Conservation (phyloP, 2,888 invertebrate genomes). For the Rotaria sp. region DNA sequence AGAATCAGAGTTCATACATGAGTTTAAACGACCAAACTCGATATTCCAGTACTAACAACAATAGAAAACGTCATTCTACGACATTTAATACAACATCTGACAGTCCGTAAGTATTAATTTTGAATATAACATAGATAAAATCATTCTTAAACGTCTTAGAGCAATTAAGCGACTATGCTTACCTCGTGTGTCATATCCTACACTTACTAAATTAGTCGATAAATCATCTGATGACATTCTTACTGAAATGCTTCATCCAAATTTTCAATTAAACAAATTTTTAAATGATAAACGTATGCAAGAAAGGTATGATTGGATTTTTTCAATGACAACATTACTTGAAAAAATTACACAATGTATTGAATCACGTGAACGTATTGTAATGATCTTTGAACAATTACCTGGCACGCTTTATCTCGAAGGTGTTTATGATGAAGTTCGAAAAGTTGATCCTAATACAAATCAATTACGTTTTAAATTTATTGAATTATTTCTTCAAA, state of each 20-base stretch:
- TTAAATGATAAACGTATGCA: neutral
- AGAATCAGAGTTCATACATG: too few relatives aligned
- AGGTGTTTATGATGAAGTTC: neutral
- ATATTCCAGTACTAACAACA: too few relatives aligned
- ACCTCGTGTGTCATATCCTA: too few relatives aligned
- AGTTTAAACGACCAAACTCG: too few relatives aligned
- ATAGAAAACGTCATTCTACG: too few relatives aligned
- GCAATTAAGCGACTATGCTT: too few relatives aligned
- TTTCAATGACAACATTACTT: neutral
- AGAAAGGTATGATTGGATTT: neutral
- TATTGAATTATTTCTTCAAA: constrained; percentile 2
- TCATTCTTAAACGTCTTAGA: too few relatives aligned
- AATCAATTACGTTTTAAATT: neutral
- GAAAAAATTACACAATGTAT: neutral
- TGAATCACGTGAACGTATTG: neutral
- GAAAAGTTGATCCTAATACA: neutral
- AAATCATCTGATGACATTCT: neutral
- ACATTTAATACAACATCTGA: too few relatives aligned
- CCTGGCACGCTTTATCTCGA: neutral
- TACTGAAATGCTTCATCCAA: neutral
- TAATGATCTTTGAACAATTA: neutral
- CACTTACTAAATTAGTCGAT: neutral
- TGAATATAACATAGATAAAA: too few relatives aligned
- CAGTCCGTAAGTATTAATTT: too few relatives aligned
- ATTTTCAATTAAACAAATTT: neutral